Conservation (phyloP, 2,888 invertebrate genomes). For the Pristionchus maxplancki region DNA sequence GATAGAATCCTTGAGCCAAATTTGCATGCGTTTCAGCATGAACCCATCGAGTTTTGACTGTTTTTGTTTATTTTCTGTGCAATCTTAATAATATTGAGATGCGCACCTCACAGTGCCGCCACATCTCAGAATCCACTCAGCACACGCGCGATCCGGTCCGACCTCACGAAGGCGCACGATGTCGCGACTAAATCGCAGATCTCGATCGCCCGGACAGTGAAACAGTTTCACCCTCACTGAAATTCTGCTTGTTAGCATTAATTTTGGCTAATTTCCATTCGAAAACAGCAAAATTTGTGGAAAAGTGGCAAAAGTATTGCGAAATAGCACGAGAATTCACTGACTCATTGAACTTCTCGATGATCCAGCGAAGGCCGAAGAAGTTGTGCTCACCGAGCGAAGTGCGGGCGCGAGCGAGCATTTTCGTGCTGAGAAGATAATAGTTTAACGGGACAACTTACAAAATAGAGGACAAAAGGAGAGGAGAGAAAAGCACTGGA, state of each 20-base stretch:
- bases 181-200: not conserved
- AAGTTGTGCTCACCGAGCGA: conserved; percentile 34
- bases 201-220: not conserved
- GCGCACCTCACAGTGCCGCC: conserved; percentile 26
- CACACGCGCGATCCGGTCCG: conserved; percentile 19
- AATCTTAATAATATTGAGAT: not conserved
- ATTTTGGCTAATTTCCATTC: not conserved
- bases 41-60: too few species aligned
- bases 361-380: conserved; percentile 32
- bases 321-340: not conserved
- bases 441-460: not conserved
- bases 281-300: not conserved
- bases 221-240: not conserved
- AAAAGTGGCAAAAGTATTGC: not conserved
- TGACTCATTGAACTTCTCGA: conserved; percentile 43
- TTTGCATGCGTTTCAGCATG: too few species aligned
- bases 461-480: not conserved
- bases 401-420: not conserved
- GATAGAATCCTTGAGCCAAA: too few species aligned
- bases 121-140: conserved; percentile 36
- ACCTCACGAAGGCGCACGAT: not conserved
- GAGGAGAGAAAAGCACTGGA: not conserved
- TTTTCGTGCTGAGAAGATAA: not conserved
- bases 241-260: not conserved
- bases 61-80: too few species aligned